These are phyloP conservation scores for Dromas ardeola DNA, from an alignment of 2,113 vertebrate species.

Conservation along the genomic window DNA sequence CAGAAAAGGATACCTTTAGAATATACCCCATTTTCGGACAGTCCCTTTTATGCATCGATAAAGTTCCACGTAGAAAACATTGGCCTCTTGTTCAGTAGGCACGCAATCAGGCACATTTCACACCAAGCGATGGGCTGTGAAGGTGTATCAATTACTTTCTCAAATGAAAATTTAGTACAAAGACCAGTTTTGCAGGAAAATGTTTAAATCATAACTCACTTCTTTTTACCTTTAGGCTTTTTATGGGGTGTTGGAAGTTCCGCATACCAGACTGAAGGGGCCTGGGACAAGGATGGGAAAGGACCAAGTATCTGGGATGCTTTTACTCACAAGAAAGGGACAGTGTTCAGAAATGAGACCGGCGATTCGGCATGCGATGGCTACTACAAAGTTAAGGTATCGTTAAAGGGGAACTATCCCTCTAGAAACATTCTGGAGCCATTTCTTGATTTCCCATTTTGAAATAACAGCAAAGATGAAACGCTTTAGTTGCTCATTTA, in stretches of 20 bases:
- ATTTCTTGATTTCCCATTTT: not conserved
- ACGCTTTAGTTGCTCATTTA: not conserved
- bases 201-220: not conserved
- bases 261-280: conserved; percentile 94
- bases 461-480: not conserved
- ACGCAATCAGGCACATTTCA: not conserved
- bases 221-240: conserved; percentile 78
- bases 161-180: not conserved
- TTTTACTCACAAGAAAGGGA: conserved; percentile 86
- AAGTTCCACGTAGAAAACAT: not conserved
- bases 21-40: not conserved
- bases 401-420: not conserved
- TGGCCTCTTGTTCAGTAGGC: not conserved
- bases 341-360: conserved; percentile 79
- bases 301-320: conserved; percentile 92
- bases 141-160: not conserved
- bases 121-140: not conserved
- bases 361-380: conserved; percentile 87
- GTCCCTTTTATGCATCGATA: not conserved
- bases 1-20: not conserved
- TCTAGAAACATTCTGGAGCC: not conserved
- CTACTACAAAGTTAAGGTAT: conserved; percentile 89
- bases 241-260: conserved; percentile 93
- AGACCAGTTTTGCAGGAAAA: not conserved
- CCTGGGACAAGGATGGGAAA: conserved; percentile 94